Base-by-base conservation (phyloP, 2,888 invertebrate species). In the Chaetoderma sp. region DNA sequence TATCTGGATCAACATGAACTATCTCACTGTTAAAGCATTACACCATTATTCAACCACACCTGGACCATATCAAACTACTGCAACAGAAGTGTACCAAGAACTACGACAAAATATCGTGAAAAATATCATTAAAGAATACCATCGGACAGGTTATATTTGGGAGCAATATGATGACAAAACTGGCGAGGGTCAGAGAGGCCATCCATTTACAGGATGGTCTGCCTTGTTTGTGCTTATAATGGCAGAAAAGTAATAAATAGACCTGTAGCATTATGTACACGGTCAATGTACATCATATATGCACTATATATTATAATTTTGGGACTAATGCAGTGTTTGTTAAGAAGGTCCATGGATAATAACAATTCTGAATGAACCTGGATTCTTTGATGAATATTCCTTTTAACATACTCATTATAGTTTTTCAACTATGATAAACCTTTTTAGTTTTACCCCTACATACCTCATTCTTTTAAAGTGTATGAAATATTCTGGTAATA, bases 1-100 rank as follows among this genome's bases (percentile, higher is more conserved):
- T 62, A 93, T 99, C 69, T 99, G 99, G 99, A 91, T 97, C 44
- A 98, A 99, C 86, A 91, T 99, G 61, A 99, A 99, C 88, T 99
- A 94, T 84, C 88, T 99, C 71, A 93, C 94, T 0, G 88, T 96
- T 0, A 89, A 93, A 61, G 93, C 98, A 0, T 88, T 99, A 42
- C 88, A 92, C 71, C 90, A 94, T 87, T 98, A 98, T 87, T 90
- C 91, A 0, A 88, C 87, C n/a, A 71, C 69, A 1, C 89, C 90
- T 1, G 95, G 96, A 0, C 94, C 94, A 0, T 90, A 93, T 85
- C 89, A 83, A 49, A 74, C 77, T 23, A 69, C 81, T 42, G 89
- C 89, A 3, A 75, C 70, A 33, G 74, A 81, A 8, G 77, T 89
- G 21, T 89, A 90, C 82, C 71, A 52, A 18, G 75, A 92, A 75